These are phyloP conservation scores for Octodonta nipae DNA, from an alignment of 2,888 invertebrate genomes.

Conservation along the genomic window DNA sequence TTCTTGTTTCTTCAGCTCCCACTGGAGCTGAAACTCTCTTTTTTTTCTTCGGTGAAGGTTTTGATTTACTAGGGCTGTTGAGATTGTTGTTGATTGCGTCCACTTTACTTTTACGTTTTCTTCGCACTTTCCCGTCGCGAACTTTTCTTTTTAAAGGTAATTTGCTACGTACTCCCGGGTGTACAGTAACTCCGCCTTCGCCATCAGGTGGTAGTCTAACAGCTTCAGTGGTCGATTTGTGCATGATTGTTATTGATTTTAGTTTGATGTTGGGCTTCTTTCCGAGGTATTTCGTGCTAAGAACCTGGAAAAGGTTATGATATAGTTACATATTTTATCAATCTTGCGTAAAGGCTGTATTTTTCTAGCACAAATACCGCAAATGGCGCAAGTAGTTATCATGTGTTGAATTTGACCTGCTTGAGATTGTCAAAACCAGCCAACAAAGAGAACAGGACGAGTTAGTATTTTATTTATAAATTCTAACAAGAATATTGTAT, in stretches of 20 bases:
- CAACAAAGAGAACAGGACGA: too few relatives aligned
- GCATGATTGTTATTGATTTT: slow-evolving; percentile 78
- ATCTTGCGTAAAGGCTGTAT: slow-evolving; percentile 7
- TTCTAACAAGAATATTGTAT: too few relatives aligned
- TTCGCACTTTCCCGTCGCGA: slow-evolving; percentile 43
- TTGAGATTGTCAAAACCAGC: too few relatives aligned
- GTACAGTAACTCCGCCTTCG: slow-evolving; percentile 60
- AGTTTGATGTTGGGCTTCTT: slow-evolving; percentile 68
- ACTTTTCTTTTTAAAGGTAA: slow-evolving; percentile 79
- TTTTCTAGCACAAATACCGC: slow-evolving; percentile 1
- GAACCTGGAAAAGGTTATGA: slow-evolving; percentile 43
- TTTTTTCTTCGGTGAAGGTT: slow-evolving; percentile 33
- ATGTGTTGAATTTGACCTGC: too few relatives aligned
- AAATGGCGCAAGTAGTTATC: too few relatives aligned
- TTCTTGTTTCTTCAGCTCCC: slow-evolving; percentile 42
- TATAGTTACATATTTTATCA: neutral
- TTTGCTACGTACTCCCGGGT: slow-evolving; percentile 75
- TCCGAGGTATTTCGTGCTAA: slow-evolving; percentile 67
- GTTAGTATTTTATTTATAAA: too few relatives aligned
- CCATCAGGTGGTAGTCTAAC: slow-evolving; percentile 63
- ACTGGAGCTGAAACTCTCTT: slow-evolving; percentile 34
- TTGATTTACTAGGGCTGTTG: slow-evolving; percentile 29
- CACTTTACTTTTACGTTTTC: slow-evolving; percentile 30
- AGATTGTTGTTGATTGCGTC: slow-evolving; percentile 25
- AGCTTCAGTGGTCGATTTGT: slow-evolving; percentile 80